phyloP scores from a whole-genome alignment of 53 echinoderm and acorn worm species.

The Luidia sarsii region DNA sequence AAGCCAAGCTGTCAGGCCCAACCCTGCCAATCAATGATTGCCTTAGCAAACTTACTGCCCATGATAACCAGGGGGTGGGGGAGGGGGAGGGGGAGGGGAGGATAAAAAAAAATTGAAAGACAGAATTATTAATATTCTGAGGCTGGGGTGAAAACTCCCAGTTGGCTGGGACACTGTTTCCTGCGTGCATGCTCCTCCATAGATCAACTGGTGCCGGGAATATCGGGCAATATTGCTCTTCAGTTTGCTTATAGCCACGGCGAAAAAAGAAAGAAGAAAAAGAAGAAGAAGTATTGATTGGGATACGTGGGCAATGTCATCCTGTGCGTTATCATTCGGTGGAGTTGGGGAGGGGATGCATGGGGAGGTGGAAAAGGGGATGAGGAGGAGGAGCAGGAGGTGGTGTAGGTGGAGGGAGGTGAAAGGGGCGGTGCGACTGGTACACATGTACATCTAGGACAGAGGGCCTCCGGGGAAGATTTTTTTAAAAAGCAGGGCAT shows the following conservation, averaged over 20 bases:
- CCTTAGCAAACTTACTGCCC: not conserved
- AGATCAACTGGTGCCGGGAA: constrained; percentile 3
- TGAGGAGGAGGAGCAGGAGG: no score
- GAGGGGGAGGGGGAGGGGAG: not conserved
- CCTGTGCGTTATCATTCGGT: no score
- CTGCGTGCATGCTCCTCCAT: constrained; percentile 46
- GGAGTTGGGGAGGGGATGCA: no score
- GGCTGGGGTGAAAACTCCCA: not conserved
- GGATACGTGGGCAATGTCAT: no score
- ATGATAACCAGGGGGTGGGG: no score
- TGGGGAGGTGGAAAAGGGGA: no score
- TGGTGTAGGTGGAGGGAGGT: no score
- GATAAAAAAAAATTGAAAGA: not conserved
- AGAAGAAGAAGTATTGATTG: no score
- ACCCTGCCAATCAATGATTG: constrained; percentile 23
- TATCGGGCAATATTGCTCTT: constrained; percentile 1
- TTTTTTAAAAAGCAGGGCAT: constrained; percentile 36
- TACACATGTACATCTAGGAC: no score
- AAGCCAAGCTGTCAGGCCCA: no score
- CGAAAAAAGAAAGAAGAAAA: no score
- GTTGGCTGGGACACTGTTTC: not conserved
- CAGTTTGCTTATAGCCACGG: not conserved
- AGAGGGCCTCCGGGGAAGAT: constrained; percentile 12
- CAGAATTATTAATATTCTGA: constrained; percentile 35
- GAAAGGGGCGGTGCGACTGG: no score